A percentile compares a stretch with the other conserved stretches of the same genome.
phyloP scores from a whole-genome alignment of 2,888 invertebrate species.

The Chelonus formosanus region DNA sequence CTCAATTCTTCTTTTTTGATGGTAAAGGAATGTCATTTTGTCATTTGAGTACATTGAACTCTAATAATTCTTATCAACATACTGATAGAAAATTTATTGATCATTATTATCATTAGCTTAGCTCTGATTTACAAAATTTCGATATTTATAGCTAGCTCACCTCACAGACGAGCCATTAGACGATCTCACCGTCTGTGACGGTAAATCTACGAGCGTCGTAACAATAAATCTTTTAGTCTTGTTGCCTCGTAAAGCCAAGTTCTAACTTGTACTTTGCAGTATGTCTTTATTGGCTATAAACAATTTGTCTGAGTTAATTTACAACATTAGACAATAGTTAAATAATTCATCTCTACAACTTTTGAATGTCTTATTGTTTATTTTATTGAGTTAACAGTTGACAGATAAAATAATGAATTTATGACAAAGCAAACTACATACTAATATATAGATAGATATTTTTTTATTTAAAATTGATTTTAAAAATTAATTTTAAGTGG shows the following conservation, averaged over 20 bases:
- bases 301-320: constrained; percentile 39
- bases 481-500: no score
- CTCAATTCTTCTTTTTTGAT: no score
- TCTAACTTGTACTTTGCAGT: constrained; percentile 22
- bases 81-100: not conserved
- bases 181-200: constrained; percentile 6
- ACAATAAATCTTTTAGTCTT: constrained; percentile 31
- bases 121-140: constrained; percentile 14
- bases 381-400: no score
- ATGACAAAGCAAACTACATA: no score
- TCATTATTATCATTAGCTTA: constrained; percentile 5
- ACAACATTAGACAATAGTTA: constrained; percentile 26
- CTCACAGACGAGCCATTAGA: not conserved
- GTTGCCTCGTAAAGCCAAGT: constrained; percentile 34
- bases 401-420: no score
- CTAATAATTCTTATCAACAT: not conserved
- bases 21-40: no score
- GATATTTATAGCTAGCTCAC: not conserved
- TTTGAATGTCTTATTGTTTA: constrained; percentile 4
- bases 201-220: constrained; percentile 29
- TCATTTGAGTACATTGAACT: not conserved
- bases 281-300: constrained; percentile 29
- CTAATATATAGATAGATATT: no score
- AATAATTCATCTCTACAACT: not conserved
- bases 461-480: no score